Conservation (phyloP, 2,888 invertebrate genomes). For the Drosophila multiciliata region DNA sequence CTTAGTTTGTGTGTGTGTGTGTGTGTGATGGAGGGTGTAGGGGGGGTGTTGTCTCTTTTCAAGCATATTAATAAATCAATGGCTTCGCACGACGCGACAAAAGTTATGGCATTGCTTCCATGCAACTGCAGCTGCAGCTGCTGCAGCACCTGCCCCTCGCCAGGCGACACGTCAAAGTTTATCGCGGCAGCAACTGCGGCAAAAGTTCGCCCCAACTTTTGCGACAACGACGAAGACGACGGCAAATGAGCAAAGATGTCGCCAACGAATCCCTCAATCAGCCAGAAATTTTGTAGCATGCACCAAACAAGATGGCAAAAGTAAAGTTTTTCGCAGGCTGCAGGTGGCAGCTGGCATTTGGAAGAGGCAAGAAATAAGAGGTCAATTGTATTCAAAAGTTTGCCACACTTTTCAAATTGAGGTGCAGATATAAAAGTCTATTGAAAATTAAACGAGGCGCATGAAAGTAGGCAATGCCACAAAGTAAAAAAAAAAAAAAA, state of each 20-base stretch:
- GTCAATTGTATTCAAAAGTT: conserved; percentile 63
- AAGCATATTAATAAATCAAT: conserved; percentile 74
- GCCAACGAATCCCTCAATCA: conserved; percentile 13
- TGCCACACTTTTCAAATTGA: conserved; percentile 70
- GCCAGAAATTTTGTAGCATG: conserved; percentile 47
- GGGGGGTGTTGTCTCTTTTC: background rate
- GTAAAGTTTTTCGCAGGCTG: conserved; percentile 35
- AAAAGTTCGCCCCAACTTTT: conserved; percentile 66
- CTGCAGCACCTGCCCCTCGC: background rate
- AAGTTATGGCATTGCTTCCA: conserved; percentile 50
- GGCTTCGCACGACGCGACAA: conserved; percentile 59
- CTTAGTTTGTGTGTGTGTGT: background rate
- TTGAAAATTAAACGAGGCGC: conserved; percentile 75
- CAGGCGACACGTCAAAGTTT: conserved; percentile 50
- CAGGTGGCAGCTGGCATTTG: background rate
- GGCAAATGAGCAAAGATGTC: conserved; percentile 65
- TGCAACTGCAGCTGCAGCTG: background rate
- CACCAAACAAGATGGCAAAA: conserved; percentile 39
- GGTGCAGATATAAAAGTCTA: conserved; percentile 61
- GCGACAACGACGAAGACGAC: conserved; percentile 31
- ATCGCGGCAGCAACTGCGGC: conserved; percentile 70
- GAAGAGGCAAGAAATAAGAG: conserved; percentile 6
- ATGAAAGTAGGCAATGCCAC: conserved; percentile 70
- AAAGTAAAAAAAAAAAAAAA: background rate
- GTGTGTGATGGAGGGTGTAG: background rate